Percentiles rank a stretch among this genome's conserved stretches.
These are phyloP conservation scores for Periophthalmodon schlosseri DNA, from an alignment of 2,113 vertebrate genomes.

Conservation along the genomic window DNA sequence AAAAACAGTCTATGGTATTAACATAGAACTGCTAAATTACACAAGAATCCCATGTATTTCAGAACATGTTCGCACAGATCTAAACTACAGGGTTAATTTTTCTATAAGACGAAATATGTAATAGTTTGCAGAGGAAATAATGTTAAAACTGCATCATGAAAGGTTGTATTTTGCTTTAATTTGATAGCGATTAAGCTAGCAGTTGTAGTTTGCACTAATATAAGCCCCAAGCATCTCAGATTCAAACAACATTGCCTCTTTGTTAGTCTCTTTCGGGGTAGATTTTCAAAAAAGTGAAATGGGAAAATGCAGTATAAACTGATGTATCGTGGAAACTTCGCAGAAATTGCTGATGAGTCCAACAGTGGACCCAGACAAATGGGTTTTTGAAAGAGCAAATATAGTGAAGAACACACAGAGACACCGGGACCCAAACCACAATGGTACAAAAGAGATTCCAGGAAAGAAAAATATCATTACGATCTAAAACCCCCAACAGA, in stretches of 20 bases:
- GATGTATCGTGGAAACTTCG: slow-evolving; percentile 63
- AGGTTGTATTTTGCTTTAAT: too few relatives aligned
- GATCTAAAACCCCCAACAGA: neutral
- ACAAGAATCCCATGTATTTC: too few relatives aligned
- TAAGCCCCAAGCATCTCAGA: slow-evolving; percentile 37
- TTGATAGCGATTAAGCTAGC: neutral
- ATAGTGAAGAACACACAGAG: slow-evolving; percentile 45
- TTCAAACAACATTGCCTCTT: slow-evolving; percentile 45
- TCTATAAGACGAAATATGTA: neutral
- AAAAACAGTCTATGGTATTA: too few relatives aligned
- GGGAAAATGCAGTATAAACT: slow-evolving; percentile 60
- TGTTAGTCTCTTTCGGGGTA: slow-evolving; percentile 23
- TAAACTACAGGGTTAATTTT: too few relatives aligned
- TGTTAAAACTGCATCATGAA: neutral
- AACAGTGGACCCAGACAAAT: slow-evolving; percentile 64
- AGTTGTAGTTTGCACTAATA: neutral
- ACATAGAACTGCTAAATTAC: too few relatives aligned
- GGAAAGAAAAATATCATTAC: slow-evolving; percentile 25
- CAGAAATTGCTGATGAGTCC: slow-evolving; percentile 52
- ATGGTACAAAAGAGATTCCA: slow-evolving; percentile 29
- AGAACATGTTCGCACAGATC: too few relatives aligned
- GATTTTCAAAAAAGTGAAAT: slow-evolving; percentile 40
- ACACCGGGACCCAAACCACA: slow-evolving; percentile 21
- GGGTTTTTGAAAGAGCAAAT: slow-evolving; percentile 36
- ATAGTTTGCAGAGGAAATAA: neutral